These are phyloP conservation scores for Pterostichus madidus DNA, from an alignment of 2,888 invertebrate species.

Conservation along the genomic window DNA sequence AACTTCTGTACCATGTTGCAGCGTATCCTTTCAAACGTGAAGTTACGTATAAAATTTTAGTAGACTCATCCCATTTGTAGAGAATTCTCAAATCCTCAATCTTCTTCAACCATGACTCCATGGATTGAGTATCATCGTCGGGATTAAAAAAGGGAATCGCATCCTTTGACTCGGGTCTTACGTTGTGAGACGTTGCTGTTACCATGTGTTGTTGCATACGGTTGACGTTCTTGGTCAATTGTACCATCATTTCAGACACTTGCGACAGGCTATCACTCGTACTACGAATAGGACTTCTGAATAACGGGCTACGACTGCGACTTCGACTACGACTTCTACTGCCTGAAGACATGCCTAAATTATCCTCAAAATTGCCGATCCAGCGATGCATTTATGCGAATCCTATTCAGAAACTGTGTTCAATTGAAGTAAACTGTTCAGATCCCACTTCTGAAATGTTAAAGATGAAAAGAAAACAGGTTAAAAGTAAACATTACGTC, in stretches of 20 bases:
- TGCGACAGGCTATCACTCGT: no score
- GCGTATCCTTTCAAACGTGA: slow-evolving; percentile 68
- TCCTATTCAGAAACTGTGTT: no score
- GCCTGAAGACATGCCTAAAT: no score
- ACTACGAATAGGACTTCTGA: no score
- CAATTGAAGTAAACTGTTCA: no score
- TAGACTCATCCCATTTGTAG: not conserved
- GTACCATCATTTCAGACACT: not conserved
- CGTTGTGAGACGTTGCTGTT: not conserved
- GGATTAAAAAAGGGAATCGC: not conserved
- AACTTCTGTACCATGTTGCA: slow-evolving; percentile 67
- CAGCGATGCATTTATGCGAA: no score
- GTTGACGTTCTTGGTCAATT: not conserved
- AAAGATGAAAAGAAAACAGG: no score
- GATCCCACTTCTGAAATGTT: no score
- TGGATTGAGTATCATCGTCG: not conserved
- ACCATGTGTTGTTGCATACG: slow-evolving; percentile 2
- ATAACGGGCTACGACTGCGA: no score
- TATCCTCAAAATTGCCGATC: no score
- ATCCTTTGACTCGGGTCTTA: not conserved
- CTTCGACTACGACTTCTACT: no score
- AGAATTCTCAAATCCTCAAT: not conserved
- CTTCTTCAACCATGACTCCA: not conserved
- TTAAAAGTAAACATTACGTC: no score
- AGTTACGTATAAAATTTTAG: slow-evolving; percentile 66